Conservation (phyloP, 2,797 vertebrate species). For the Chrysocyon brachyurus region DNA sequence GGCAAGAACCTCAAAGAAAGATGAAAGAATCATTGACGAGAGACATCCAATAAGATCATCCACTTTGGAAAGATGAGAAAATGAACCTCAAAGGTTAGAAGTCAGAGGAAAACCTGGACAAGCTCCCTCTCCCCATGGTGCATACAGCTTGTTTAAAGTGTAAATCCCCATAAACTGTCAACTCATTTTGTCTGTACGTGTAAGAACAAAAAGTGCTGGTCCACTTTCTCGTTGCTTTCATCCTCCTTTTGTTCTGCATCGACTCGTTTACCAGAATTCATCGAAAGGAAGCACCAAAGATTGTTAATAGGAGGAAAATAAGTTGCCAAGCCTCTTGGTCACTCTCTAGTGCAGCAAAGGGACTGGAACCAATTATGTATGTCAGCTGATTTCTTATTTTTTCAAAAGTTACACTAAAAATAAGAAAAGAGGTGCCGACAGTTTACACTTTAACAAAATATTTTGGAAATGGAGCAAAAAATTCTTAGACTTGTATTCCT, state of each 20-base stretch:
- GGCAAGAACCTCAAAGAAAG: constrained; percentile 83
- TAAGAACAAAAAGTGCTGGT: constrained; percentile 95
- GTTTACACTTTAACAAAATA: constrained; percentile 76
- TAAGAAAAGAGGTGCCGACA: constrained; percentile 62
- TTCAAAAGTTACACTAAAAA: neutral
- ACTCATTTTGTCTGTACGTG: constrained; percentile 78
- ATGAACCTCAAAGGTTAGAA: neutral
- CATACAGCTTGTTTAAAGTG: constrained; percentile 73
- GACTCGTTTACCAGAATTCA: constrained; percentile 70
- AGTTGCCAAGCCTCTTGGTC: neutral
- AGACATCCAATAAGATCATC: constrained; percentile 84
- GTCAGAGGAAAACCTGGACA: constrained; percentile 34
- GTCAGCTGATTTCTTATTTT: constrained; percentile 64
- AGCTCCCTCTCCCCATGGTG: constrained; percentile 79
- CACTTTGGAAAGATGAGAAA: constrained; percentile 92
- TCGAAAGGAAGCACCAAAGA: constrained; percentile 87
- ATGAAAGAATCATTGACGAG: constrained; percentile 85
- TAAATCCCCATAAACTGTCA: constrained; percentile 78
- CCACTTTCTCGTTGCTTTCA: constrained; percentile 93
- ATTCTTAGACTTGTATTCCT: constrained; percentile 83
- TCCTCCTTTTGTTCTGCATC: constrained; percentile 65
- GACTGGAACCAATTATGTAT: constrained; percentile 68
- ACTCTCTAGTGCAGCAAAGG: constrained; percentile 59
- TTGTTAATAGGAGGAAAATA: constrained; percentile 66
- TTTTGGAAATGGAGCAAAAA: constrained; percentile 67